Evolutionary conservation across 2,797 vertebrate species (phyloP).

Genomic region (Varecia variegata): DNA sequence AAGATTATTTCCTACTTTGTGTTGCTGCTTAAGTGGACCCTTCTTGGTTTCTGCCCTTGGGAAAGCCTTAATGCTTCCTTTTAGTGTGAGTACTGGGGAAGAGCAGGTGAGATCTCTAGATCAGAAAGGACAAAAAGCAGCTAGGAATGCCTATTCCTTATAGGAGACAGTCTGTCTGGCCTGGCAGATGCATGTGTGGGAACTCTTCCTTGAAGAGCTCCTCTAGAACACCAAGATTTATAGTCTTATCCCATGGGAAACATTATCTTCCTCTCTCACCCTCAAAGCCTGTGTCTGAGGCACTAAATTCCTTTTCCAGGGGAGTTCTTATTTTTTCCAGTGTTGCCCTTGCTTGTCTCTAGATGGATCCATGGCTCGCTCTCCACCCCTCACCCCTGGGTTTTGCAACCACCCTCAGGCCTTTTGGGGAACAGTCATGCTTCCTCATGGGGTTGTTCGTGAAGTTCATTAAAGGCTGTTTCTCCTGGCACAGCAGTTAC

Average conservation of each 20-base stretch:
- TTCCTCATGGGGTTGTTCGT: slow-evolving; percentile 36
- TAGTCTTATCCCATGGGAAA: background rate
- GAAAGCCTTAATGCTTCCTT: background rate
- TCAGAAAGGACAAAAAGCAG: background rate
- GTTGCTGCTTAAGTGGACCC: background rate
- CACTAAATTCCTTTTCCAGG: background rate
- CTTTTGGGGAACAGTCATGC: slow-evolving; percentile 21
- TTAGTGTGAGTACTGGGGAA: background rate
- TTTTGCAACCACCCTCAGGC: slow-evolving; percentile 51
- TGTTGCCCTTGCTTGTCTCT: slow-evolving; percentile 52
- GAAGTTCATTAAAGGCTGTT: slow-evolving; percentile 29
- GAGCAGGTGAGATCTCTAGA: background rate
- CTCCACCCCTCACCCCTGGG: background rate
- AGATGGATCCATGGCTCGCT: background rate
- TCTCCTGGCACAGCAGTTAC: background rate
- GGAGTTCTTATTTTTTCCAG: slow-evolving; percentile 7
- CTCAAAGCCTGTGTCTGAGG: background rate
- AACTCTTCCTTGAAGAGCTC: background rate
- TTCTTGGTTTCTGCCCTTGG: background rate
- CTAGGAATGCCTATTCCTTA: background rate
- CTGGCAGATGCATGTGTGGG: background rate
- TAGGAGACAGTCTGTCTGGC: background rate
- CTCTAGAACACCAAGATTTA: background rate
- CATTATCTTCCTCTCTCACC: background rate
- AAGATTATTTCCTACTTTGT: background rate